Evolutionary conservation across 2,113 vertebrate genomes (phyloP).

Genomic region (Scortum barcoo): DNA sequence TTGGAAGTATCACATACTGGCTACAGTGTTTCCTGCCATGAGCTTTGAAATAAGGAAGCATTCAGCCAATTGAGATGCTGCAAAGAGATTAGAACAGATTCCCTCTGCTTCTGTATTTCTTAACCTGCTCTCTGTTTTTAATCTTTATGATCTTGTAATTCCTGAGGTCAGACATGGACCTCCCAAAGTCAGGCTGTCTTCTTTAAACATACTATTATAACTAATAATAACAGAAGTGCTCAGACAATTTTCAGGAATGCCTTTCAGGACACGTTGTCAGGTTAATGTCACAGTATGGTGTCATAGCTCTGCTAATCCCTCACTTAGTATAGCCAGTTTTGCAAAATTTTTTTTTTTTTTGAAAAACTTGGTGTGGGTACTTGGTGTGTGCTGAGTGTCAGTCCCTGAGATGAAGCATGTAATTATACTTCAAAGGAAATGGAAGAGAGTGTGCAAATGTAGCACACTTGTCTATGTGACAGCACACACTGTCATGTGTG

Average conservation of each 20-base stretch:
- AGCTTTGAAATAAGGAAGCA: not conserved
- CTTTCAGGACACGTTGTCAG: conserved; percentile 9
- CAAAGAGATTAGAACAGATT: not conserved
- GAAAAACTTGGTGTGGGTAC: conserved; percentile 39
- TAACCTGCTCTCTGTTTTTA: not conserved
- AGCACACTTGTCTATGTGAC: conserved; percentile 21
- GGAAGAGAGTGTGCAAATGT: conserved; percentile 33
- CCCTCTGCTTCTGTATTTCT: not conserved
- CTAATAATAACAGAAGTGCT: not conserved
- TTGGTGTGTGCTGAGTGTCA: conserved; percentile 37
- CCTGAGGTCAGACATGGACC: no score
- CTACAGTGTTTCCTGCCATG: not conserved
- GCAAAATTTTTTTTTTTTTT: conserved; percentile 8
- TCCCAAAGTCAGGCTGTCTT: not conserved
- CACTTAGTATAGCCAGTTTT: conserved; percentile 11
- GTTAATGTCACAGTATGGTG: conserved; percentile 2
- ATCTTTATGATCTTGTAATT: not conserved
- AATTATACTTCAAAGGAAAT: conserved; percentile 62
- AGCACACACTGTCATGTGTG: conserved; percentile 47
- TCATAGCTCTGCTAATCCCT: not conserved
- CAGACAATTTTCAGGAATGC: not conserved
- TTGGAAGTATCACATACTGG: no score
- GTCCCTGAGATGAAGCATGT: conserved; percentile 46
- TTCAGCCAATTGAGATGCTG: not conserved
- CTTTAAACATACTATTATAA: not conserved